Conservation (phyloP, 2,113 vertebrate species). For the Dolichallabes microphthalmus region DNA sequence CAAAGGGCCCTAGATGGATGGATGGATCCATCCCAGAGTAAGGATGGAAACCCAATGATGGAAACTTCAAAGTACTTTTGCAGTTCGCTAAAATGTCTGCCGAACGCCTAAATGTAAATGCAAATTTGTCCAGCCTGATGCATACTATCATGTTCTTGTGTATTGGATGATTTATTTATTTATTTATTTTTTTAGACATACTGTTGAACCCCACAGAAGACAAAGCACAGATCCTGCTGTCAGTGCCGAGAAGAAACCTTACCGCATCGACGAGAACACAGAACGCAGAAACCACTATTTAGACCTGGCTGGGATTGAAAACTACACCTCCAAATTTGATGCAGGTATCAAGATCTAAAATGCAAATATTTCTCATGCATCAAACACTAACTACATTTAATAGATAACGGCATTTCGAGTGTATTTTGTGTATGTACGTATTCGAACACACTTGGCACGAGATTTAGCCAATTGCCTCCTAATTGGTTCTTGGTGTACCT, state of each 20-base stretch:
- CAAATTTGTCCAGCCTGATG: neutral
- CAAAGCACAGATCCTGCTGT: slow-evolving; percentile 24
- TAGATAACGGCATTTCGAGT: neutral
- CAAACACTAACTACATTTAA: neutral
- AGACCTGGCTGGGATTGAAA: slow-evolving; percentile 91
- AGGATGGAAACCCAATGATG: too few relatives aligned
- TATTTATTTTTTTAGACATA: neutral
- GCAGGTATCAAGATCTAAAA: slow-evolving; percentile 69
- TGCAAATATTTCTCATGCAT: neutral
- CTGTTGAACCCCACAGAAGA: slow-evolving; percentile 13
- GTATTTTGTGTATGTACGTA: neutral
- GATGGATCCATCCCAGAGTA: too few relatives aligned
- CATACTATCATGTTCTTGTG: neutral
- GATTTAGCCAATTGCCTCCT: neutral
- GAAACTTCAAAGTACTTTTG: too few relatives aligned
- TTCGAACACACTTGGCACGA: neutral
- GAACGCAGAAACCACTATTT: slow-evolving; percentile 96
- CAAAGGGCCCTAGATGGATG: too few relatives aligned
- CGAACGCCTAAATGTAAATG: too few relatives aligned
- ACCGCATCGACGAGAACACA: slow-evolving; percentile 87
- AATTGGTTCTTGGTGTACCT: neutral
- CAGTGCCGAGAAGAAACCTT: slow-evolving; percentile 58
- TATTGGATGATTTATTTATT: neutral
- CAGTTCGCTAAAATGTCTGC: too few relatives aligned
- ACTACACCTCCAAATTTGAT: slow-evolving; percentile 87